A percentile compares a stretch with the other conserved stretches of the same genome.
phyloP scores from a whole-genome alignment of 1,140 invertebrate genomes.

The Mercenaria mercenaria region DNA sequence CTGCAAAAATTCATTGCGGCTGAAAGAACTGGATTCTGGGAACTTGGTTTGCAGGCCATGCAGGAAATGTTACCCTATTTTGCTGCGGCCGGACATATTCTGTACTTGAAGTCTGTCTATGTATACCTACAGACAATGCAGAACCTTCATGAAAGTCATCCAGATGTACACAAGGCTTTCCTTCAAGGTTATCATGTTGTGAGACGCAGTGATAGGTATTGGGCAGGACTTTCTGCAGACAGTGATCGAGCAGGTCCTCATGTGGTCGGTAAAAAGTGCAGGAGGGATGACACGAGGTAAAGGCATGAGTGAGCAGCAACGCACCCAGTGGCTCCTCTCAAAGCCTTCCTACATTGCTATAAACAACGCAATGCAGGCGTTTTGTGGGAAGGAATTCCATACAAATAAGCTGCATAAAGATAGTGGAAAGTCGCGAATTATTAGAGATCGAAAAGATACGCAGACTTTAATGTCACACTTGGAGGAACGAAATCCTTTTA shows the following conservation, averaged over 20 bases:
- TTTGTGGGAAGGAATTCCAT: conserved; percentile 54
- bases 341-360: conserved; percentile 27
- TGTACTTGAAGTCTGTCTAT: conserved; percentile 86
- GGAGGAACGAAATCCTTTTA: conserved; percentile 31
- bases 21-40: conserved; percentile 73
- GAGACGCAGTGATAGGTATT: conserved; percentile 83
- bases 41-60: conserved; percentile 67
- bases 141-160: conserved; percentile 71
- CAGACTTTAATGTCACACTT: not conserved
- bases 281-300: conserved; percentile 76
- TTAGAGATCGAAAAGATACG: too few species aligned
- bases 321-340: conserved; percentile 29
- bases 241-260: conserved; percentile 73
- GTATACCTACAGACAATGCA: conserved; percentile 86
- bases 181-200: conserved; percentile 68
- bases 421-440: too few species aligned
- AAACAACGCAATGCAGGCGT: conserved; percentile 58
- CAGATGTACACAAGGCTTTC: conserved; percentile 73
- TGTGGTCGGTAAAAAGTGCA: conserved; percentile 83
- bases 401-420: too few species aligned
- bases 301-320: not conserved
- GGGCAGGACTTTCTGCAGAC: conserved; percentile 84
- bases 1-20: conserved; percentile 68
- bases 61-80: conserved; percentile 84
- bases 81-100: conserved; percentile 85